Base-by-base conservation (phyloP, 2,113 vertebrate species). In the Zeus faber region DNA sequence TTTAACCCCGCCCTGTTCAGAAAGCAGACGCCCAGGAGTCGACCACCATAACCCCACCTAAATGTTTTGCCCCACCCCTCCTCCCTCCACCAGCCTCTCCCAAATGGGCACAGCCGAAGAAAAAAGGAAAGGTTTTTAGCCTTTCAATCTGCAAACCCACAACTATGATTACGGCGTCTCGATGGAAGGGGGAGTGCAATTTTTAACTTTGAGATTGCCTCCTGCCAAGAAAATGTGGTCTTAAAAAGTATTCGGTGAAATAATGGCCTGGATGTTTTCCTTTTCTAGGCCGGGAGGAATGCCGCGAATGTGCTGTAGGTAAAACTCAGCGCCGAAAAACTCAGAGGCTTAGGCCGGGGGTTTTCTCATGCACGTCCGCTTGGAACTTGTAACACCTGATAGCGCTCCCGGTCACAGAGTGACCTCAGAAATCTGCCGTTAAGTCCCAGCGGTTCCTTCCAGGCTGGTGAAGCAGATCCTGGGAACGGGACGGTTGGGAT, bases 401-500 rank as follows among this genome's bases (percentile, higher is more conserved):
- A 40, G 23, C 1, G 0, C n/a, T 1, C 23, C n/a, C n/a, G n/a
- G n/a, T n/a, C n/a, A n/a, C n/a, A n/a, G n/a, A 33, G 41, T 9
- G 5, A 55, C 31, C 55, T 27, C 23, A 24, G 8, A 58, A 54
- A 64, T 74, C 16, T n/a, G n/a, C n/a, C n/a, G n/a, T n/a, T n/a
- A n/a, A n/a, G n/a, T n/a, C n/a, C n/a, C n/a, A n/a, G n/a, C 46
- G 66, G 6, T 39, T 18, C 53, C 25, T 63, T 69, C 52, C 48
- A 16, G 9, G 47, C 52, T n/a, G 48, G 29, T n/a, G 13, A 29
- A 65, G 52, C 55, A 23, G 58, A 68, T 70, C 62, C 44, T n/a
- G 54, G 33, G 58, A 67, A 41, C 17, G 3, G 55, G 56, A 39
- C 17, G 37, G 58, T 46, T 31, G 47, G 74, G 65, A 76, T 77